Evolutionary conservation across 2,113 vertebrate species (phyloP).

Genomic region (Gymnocephalus cernua): DNA sequence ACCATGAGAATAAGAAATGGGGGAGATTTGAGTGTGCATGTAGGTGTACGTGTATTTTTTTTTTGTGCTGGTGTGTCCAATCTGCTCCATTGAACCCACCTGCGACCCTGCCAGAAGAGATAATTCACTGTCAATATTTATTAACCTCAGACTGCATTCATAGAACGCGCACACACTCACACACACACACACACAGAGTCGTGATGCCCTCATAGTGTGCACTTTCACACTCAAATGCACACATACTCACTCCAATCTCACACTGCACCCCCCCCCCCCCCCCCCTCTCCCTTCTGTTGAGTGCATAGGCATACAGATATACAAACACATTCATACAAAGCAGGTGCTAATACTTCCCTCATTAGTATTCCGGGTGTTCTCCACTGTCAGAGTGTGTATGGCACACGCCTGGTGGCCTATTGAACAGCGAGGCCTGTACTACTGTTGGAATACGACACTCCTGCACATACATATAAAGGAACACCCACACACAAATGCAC

Average conservation of each 20-base stretch:
- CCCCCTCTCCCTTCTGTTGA: background rate
- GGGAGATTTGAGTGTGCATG: background rate
- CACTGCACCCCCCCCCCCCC: conserved; percentile 14
- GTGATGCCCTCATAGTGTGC: conserved; percentile 26
- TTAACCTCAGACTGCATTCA: conserved; percentile 74
- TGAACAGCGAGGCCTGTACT: conserved; percentile 54
- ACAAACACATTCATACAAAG: conserved; percentile 17
- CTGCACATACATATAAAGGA: background rate
- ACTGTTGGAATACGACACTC: conserved; percentile 50
- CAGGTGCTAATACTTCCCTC: conserved; percentile 39
- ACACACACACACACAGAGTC: background rate
- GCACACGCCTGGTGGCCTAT: conserved; percentile 47
- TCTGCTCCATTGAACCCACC: conserved; percentile 73
- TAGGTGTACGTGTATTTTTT: background rate
- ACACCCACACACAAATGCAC: conserved; percentile 4
- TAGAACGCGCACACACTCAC: conserved; percentile 20
- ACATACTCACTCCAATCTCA: conserved; percentile 51
- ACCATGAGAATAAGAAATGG: conserved; percentile 10
- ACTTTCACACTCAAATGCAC: conserved; percentile 58
- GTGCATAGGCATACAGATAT: conserved; percentile 57
- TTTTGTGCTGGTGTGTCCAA: conserved; percentile 65
- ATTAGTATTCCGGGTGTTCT: conserved; percentile 69
- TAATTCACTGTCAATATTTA: conserved; percentile 85
- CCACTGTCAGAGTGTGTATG: conserved; percentile 46
- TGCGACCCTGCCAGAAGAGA: conserved; percentile 79